phyloP scores from a whole-genome alignment of 2,888 invertebrate genomes.

The Drosophila buzzatii region DNA sequence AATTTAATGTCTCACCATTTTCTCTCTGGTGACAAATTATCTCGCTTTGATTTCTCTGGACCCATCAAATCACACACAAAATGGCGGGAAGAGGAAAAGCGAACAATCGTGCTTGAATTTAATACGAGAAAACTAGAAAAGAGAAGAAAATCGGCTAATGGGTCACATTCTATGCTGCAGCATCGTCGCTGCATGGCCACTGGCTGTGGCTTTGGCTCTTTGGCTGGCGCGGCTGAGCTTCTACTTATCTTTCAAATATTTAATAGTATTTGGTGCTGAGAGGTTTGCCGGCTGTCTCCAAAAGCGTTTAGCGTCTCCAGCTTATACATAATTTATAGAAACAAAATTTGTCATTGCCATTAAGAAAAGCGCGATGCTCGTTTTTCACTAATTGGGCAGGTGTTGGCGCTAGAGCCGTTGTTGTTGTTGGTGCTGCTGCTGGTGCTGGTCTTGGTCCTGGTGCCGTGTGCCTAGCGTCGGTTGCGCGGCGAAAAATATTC shows the following conservation, averaged over 20 bases:
- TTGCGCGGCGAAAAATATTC: constrained; percentile 47
- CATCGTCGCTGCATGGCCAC: constrained; percentile 20
- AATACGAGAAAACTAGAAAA: constrained; percentile 30
- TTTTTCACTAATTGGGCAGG: constrained; percentile 74
- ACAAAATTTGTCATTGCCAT: constrained; percentile 73
- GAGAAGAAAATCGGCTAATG: constrained; percentile 57
- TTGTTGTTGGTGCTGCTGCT: not conserved
- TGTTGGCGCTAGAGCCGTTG: constrained; percentile 43
- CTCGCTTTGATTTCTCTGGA: constrained; percentile 73
- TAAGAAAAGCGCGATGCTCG: constrained; percentile 60
- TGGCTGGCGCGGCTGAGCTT: constrained; percentile 41
- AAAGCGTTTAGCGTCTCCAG: constrained; percentile 54
- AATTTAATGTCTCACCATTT: constrained; percentile 80
- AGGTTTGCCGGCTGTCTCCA: constrained; percentile 24
- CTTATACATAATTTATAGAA: constrained; percentile 78
- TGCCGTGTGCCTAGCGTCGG: constrained; percentile 8
- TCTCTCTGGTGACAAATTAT: constrained; percentile 73
- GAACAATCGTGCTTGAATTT: constrained; percentile 72
- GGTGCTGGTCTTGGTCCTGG: constrained; percentile 12
- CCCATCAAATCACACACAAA: constrained; percentile 45
- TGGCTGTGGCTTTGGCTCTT: constrained; percentile 20
- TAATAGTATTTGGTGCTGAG: constrained; percentile 57
- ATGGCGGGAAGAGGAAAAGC: constrained; percentile 3
- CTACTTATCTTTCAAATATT: constrained; percentile 75
- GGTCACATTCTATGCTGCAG: constrained; percentile 59